These are phyloP conservation scores for Oncorhynchus tshawytscha DNA, from an alignment of 2,113 vertebrate genomes.

Conservation along the genomic window DNA sequence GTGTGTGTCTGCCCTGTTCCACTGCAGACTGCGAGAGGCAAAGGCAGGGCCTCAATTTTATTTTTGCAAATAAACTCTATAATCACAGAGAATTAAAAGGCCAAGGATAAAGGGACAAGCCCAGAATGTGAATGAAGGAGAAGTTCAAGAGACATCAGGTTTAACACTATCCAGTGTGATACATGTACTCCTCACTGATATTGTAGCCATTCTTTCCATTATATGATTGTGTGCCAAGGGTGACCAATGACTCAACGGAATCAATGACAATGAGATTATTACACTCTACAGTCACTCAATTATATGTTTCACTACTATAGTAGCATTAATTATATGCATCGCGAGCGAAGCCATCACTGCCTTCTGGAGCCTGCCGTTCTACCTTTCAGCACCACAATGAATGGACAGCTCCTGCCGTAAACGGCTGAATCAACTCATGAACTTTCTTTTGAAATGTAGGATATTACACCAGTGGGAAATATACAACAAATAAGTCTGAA, in stretches of 20 bases:
- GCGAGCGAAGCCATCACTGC: neutral
- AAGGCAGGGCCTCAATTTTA: neutral
- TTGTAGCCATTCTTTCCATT: neutral
- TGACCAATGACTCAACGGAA: neutral
- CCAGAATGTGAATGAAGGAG: conserved; percentile 12
- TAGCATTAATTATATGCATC: neutral
- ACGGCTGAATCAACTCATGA: neutral
- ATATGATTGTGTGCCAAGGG: neutral
- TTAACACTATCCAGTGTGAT: neutral
- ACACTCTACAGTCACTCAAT: too few relatives aligned
- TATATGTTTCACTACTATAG: too few relatives aligned
- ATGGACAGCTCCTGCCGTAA: neutral
- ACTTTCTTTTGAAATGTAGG: neutral
- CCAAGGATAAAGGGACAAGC: neutral
- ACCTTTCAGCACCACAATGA: neutral
- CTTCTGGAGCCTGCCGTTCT: neutral
- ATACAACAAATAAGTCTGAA: neutral
- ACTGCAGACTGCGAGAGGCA: neutral
- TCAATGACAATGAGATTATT: neutral
- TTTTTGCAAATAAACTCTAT: neutral
- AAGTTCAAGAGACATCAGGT: conserved; percentile 1
- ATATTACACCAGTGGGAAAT: neutral
- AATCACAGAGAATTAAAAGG: conserved; percentile 30
- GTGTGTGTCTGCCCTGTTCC: conserved; percentile 9
- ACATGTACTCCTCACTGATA: neutral